phyloP scores from a whole-genome alignment of 2,113 vertebrate species.

The Myrmecobius fasciatus region DNA sequence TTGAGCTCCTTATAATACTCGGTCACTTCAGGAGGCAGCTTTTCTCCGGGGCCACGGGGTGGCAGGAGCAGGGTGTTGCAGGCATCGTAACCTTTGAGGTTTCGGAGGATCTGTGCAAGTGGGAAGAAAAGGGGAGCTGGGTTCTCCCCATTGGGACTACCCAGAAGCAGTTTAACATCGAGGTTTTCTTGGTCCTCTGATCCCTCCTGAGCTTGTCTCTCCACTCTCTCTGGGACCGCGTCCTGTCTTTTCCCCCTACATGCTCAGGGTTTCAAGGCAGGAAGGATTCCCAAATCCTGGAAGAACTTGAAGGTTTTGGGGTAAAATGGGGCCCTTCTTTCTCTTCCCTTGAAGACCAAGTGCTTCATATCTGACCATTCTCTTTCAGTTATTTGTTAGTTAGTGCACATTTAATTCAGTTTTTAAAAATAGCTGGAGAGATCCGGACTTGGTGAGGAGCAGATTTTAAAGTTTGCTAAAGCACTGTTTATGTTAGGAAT shows the following conservation, averaged over 20 bases:
- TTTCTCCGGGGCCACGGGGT: conserved; percentile 85
- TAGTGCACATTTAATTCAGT: neutral
- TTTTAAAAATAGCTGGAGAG: neutral
- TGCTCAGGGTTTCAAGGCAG: neutral
- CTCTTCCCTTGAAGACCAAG: neutral
- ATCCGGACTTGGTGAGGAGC: neutral
- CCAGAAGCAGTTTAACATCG: neutral
- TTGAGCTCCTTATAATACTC: conserved; percentile 85
- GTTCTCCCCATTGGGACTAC: neutral
- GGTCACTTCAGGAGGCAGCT: conserved; percentile 88
- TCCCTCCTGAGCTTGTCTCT: neutral
- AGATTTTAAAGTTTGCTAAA: neutral
- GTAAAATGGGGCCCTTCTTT: neutral
- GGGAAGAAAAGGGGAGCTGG: neutral
- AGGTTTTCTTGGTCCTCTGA: neutral
- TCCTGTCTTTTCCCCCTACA: neutral
- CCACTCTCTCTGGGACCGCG: no score
- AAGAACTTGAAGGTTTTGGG: neutral
- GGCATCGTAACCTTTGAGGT: conserved; percentile 85
- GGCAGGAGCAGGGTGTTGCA: conserved; percentile 88
- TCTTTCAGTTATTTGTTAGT: conserved; percentile 40
- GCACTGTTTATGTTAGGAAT: neutral
- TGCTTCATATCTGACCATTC: neutral
- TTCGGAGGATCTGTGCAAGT: conserved; percentile 84
- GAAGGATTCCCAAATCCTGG: neutral